Conservation (phyloP, 2,797 vertebrate species). For the Urosaurus nigricauda region DNA sequence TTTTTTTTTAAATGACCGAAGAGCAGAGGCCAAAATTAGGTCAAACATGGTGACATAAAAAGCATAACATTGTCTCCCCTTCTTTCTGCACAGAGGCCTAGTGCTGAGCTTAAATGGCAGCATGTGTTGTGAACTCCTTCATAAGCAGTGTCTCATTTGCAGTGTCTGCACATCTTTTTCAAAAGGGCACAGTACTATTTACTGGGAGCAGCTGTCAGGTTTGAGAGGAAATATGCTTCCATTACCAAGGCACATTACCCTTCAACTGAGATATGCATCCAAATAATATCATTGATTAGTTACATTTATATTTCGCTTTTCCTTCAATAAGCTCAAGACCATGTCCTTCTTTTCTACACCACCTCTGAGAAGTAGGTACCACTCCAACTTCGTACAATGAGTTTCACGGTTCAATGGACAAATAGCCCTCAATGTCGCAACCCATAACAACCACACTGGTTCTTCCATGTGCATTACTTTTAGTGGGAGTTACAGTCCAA, state of each 20-base stretch:
- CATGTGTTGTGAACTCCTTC: background rate
- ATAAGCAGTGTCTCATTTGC: background rate
- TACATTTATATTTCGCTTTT: too few species aligned
- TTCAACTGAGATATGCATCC: background rate
- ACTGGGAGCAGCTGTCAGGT: background rate
- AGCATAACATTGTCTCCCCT: background rate
- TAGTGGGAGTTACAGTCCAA: too few species aligned
- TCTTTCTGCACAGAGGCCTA: background rate
- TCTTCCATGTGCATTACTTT: background rate
- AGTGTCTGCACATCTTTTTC: background rate
- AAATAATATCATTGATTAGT: background rate
- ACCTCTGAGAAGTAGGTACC: too few species aligned
- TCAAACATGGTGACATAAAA: background rate
- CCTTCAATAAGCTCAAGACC: too few species aligned
- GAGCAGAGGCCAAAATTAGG: background rate
- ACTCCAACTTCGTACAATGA: too few species aligned
- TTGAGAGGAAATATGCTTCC: background rate
- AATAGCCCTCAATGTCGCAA: too few species aligned
- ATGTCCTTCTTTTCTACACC: too few species aligned
- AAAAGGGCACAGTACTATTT: background rate
- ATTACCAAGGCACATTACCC: background rate
- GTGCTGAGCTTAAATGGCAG: background rate
- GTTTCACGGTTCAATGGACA: too few species aligned
- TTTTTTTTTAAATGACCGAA: background rate
- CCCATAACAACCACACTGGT: too few species aligned